phyloP scores from a whole-genome alignment of 1,140 invertebrate genomes.

The Anagrus nilaparvatae region DNA sequence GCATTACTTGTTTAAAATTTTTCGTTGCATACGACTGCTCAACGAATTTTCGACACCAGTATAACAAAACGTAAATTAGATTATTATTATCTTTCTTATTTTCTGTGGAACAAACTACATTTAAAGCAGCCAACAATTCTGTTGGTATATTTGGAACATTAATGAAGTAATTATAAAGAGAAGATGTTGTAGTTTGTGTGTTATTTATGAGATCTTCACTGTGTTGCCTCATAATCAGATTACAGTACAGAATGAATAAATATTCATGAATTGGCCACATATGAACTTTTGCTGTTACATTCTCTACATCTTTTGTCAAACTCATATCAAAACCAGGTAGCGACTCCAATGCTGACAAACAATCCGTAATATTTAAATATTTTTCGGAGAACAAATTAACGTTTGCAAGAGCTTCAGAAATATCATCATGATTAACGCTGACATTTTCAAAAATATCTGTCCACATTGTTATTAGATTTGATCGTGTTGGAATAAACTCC shows the following conservation, averaged over 20 bases:
- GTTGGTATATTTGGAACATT: slow-evolving; percentile 29
- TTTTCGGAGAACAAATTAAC: slow-evolving; percentile 17
- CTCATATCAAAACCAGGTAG: slow-evolving; percentile 1
- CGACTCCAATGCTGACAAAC: slow-evolving; percentile 7
- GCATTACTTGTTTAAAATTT: slow-evolving; percentile 15
- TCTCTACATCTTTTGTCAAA: slow-evolving; percentile 12
- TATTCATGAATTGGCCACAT: slow-evolving; percentile 41
- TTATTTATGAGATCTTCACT: too few species aligned
- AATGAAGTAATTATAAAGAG: too few species aligned
- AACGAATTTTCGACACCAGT: slow-evolving; percentile 17
- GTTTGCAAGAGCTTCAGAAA: slow-evolving; percentile 9
- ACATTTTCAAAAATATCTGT: slow-evolving; percentile 12
- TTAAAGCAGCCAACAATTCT: slow-evolving; percentile 25
- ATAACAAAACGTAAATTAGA: slow-evolving; percentile 22
- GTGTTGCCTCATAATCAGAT: too few species aligned
- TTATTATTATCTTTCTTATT: slow-evolving; percentile 5
- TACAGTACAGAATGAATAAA: too few species aligned
- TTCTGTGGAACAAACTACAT: slow-evolving; percentile 14
- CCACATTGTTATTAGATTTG: slow-evolving; percentile 22
- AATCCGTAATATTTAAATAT: slow-evolving; percentile 12
- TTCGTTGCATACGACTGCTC: slow-evolving; percentile 21
- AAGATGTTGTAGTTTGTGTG: too few species aligned
- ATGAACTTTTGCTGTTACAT: slow-evolving; percentile 18
- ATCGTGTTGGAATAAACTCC: slow-evolving; percentile 13
- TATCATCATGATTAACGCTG: slow-evolving; percentile 10